phyloP scores from a whole-genome alignment of 2,113 vertebrate species.

The Ia io region DNA sequence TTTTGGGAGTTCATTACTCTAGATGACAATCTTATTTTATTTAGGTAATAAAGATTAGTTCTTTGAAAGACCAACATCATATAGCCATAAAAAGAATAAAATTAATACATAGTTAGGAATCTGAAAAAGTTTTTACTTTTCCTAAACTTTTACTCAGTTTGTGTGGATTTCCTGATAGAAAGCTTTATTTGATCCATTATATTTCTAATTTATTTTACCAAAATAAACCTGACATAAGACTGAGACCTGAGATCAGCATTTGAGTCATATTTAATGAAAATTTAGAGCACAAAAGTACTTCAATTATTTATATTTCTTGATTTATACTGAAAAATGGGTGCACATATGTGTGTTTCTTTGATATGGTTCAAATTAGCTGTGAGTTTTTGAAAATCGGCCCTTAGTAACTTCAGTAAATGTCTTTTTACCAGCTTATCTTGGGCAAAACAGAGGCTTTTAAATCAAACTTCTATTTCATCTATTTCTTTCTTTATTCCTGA shows the following conservation, averaged over 20 bases:
- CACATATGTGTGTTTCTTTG: constrained; percentile 54
- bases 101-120: background rate
- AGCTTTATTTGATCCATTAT: constrained; percentile 57
- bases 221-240: constrained; percentile 47
- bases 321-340: constrained; percentile 65
- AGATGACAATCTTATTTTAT: background rate
- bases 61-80: constrained; percentile 16
- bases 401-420: constrained; percentile 60
- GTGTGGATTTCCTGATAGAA: constrained; percentile 48
- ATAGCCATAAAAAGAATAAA: background rate
- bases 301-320: constrained; percentile 65
- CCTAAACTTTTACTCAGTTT: background rate
- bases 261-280: constrained; percentile 68
- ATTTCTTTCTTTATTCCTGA: constrained; percentile 71
- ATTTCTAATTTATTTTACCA: constrained; percentile 64
- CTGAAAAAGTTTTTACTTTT: constrained; percentile 39
- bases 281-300: constrained; percentile 67
- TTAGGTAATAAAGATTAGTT: background rate
- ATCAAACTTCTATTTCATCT: constrained; percentile 75
- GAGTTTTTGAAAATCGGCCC: constrained; percentile 60
- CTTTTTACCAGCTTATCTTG: constrained; percentile 72
- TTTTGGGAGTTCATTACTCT: background rate
- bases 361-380: constrained; percentile 71
- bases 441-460: constrained; percentile 71
- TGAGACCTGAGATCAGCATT: background rate